Evolutionary conservation across 2,797 vertebrate genomes (phyloP), one percentile per base, ranked within the genome.

Genomic region (Falco berigora): DNA sequence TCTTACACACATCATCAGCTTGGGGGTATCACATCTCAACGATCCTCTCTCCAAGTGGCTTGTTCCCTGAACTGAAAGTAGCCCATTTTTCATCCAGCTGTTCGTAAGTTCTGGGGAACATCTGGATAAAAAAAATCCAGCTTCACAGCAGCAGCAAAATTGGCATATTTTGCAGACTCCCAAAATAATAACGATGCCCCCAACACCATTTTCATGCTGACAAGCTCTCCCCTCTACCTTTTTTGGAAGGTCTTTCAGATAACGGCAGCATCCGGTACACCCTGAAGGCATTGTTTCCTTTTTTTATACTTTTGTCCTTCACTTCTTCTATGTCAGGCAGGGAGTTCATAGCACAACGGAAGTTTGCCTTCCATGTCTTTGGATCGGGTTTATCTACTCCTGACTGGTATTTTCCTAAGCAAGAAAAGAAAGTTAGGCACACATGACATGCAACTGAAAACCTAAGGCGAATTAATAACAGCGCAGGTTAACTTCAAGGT

Each of bases 271-370:
- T 99, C 88, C 98, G 98, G 94, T 99, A 99, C 19, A 99, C 99
- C 84, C 99, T 98, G 97, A 99, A 99, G 76, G 99, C 99, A 8
- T 99, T 99, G 34, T 99, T 99, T 98, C 99, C 99, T 98, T 99
- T 99, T 97, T 99, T 99, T 97, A 99, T 99, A 85, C 99, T 99
- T 97, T 99, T 99, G 93, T 99, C 99, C 97, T 99, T 99, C 88
- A 99, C 99, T 98, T 99, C 99, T 98, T 99, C 99, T 21, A 99
- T 99, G 96, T 99, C 99, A 19, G 99, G 99, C 95, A 99, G 97
- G n/a, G 99, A 99, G 98, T 99, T 99, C 99, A 99, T 99, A 64
- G 99, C 99, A 92, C 99, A 99, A 76, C 99, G 99, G 95, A 99
- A 99, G 94, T 99, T 99, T 12, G 99, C 99, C 88, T 99, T 99